These are phyloP conservation scores for Amazona vittata DNA, from an alignment of 2,113 vertebrate species.

Conservation along the genomic window DNA sequence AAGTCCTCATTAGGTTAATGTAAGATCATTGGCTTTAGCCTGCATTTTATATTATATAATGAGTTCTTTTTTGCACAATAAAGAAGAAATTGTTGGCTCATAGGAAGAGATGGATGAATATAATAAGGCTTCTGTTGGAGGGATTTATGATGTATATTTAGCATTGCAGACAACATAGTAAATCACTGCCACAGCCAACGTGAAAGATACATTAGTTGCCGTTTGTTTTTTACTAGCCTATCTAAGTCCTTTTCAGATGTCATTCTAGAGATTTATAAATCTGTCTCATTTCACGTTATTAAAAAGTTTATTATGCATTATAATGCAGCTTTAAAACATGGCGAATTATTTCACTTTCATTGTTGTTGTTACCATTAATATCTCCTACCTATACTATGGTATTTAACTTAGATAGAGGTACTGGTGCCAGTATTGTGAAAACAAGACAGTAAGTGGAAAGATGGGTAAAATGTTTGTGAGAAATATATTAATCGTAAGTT, in stretches of 20 bases:
- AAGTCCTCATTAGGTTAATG: conserved; percentile 61
- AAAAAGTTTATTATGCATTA: conserved; percentile 67
- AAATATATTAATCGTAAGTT: neutral
- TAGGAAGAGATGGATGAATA: conserved; percentile 77
- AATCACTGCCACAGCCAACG: conserved; percentile 74
- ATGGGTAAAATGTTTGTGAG: neutral
- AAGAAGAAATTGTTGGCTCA: conserved; percentile 59
- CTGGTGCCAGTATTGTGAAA: neutral
- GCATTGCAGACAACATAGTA: conserved; percentile 74
- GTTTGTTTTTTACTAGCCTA: conserved; percentile 71
- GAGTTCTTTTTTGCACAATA: conserved; percentile 60
- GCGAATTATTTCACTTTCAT: conserved; percentile 22
- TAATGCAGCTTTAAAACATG: conserved; percentile 42
- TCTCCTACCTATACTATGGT: neutral
- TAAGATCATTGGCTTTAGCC: conserved; percentile 49
- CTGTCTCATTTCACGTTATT: conserved; percentile 63
- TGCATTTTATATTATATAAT: conserved; percentile 68
- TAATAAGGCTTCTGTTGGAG: conserved; percentile 70
- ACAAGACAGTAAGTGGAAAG: neutral
- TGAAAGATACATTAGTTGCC: conserved; percentile 73
- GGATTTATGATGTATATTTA: conserved; percentile 81
- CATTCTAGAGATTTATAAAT: conserved; percentile 72
- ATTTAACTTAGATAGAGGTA: neutral
- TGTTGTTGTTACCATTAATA: conserved; percentile 9
- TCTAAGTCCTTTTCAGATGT: conserved; percentile 65